Base-by-base conservation (phyloP, 2,113 vertebrate genomes). In the Notarius quadriscutis region DNA sequence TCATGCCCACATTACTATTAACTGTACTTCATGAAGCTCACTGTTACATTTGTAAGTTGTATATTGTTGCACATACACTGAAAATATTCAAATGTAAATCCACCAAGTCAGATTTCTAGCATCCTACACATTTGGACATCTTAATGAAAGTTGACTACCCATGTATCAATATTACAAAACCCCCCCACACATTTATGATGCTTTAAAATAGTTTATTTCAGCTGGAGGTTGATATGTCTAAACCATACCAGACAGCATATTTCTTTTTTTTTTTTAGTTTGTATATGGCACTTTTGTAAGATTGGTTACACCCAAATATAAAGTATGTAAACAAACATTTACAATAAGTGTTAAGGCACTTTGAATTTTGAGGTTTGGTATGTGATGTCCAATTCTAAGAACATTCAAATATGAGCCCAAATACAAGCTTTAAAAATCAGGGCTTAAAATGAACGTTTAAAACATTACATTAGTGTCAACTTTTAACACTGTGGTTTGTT, bases 321-420 rank as follows among this genome's bases (percentile, higher is more conserved):
- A 81, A 77, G 17, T 18, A n/a, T 41, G 51, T 79, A 65, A 79
- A 84, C 81, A 87, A 87, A 84, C 55, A 11, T 87, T 87, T 89
- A 82, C 78, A 84, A 15, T n/a, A 60, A 60, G 51, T 72, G 41
- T 69, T 83, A 27, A 84, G 75, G 71, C 69, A 83, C 84, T 83
- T 62, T 84, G 51, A 22, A 41, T 51, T 84, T 22, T 81, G 25
- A 30, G 71, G 30, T 51, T 57, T 62, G 58, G 2, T 75, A 22
- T 48, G 34, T 48, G 30, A 84, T 41, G 25, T 85, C 22, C 71
- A 50, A 18, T 15, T 75, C 22, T 48, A 50, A 77, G 48, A 75
- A 53, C 25, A 22, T 53, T 85, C 27, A 85, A 65, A 34, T 34
- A 1, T 34, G 57, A 30, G 22, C 25, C 11, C 58, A 78, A 77